Evolutionary conservation across 2,797 vertebrate species (phyloP).

Genomic region (Hydrophis major): DNA sequence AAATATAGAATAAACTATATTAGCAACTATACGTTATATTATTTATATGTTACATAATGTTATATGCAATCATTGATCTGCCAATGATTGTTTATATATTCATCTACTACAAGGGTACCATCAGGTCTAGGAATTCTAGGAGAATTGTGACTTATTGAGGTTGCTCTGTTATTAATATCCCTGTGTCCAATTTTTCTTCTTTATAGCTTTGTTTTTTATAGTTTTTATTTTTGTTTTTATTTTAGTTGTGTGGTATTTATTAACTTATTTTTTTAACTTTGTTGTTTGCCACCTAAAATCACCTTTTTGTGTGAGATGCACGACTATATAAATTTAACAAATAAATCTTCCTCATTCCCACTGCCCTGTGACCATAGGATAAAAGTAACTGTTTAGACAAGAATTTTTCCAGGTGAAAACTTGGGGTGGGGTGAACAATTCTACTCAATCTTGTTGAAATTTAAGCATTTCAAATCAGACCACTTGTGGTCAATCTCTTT

Average conservation of each 20-base stretch:
- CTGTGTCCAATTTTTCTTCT: background rate
- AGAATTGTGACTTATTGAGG: background rate
- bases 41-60: background rate
- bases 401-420: background rate
- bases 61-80: background rate
- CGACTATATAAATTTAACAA: background rate
- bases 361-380: background rate
- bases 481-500: background rate
- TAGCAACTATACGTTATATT: conserved; percentile 38
- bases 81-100: background rate
- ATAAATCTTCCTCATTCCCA: background rate
- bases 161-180: background rate
- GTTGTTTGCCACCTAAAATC: background rate
- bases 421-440: background rate
- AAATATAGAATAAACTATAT: conserved; percentile 37
- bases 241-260: background rate
- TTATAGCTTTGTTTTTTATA: background rate
- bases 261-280: background rate
- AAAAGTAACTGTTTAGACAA: background rate
- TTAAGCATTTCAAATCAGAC: background rate
- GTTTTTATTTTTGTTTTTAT: background rate
- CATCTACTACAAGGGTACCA: background rate
- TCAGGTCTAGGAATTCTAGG: background rate
- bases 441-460: background rate
- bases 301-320: background rate